These are phyloP conservation scores for Hemaris fuciformis DNA, from an alignment of 2,888 invertebrate genomes.

Conservation along the genomic window DNA sequence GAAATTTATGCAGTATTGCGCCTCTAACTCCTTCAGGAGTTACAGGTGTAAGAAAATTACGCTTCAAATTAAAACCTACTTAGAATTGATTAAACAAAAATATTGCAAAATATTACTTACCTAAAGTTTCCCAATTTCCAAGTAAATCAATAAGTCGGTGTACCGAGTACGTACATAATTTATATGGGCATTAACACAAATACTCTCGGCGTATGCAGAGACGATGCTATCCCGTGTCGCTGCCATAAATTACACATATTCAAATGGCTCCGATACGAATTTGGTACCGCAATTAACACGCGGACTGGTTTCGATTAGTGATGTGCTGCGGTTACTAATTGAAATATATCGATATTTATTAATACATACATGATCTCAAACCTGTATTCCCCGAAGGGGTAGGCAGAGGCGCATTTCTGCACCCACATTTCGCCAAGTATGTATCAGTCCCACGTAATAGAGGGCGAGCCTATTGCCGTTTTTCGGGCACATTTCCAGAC, in stretches of 20 bases:
- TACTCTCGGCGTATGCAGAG: constrained; percentile 49
- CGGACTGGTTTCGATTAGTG: constrained; percentile 70
- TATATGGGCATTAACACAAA: constrained; percentile 69
- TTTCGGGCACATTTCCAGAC: too few species aligned
- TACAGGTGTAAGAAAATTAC: too few species aligned
- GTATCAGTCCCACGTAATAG: too few species aligned
- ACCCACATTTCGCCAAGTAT: too few species aligned
- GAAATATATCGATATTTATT: not conserved
- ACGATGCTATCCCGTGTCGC: constrained; percentile 66
- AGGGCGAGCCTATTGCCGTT: too few species aligned
- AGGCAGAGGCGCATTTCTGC: too few species aligned
- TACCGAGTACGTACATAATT: constrained; percentile 38
- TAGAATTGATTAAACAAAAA: constrained; percentile 35
- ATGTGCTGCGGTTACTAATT: constrained; percentile 30
- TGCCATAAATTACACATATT: constrained; percentile 78
- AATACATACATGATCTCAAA: too few species aligned
- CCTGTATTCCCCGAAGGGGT: too few species aligned
- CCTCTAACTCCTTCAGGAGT: too few species aligned
- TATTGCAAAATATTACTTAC: constrained; percentile 18
- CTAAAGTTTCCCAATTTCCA: too few species aligned
- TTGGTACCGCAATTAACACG: constrained; percentile 79
- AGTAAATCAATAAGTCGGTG: not conserved
- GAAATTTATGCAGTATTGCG: too few species aligned
- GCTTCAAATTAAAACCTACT: not conserved
- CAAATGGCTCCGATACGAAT: constrained; percentile 78